Base-by-base conservation (phyloP, 2,888 invertebrate genomes). In the Ptychoptera albimana region DNA sequence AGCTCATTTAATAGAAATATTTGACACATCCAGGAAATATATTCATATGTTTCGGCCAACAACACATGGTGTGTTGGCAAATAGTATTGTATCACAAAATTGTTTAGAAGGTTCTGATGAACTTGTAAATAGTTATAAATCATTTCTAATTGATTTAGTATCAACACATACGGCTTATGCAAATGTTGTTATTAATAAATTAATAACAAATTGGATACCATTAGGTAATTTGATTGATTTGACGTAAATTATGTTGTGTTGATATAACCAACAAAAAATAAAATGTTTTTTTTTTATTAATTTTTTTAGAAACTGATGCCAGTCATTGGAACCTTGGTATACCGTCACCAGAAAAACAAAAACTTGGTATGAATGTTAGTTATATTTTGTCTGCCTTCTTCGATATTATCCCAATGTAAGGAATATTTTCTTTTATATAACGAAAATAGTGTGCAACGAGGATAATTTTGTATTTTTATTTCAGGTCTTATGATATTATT, bases 81-180 rank as follows among this genome's bases (percentile, higher is more conserved):
- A 23, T 7, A 7, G 23, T 5, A 3, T 23, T 7, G 7, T 23
- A 3, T 23, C 23, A 5, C 23, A 23, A 23, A 23, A 23, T 7
- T 3, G 23, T 5, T 23, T 23, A 23, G 23, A 23, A 23, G 23
- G 23, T 23, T 23, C 23, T 23, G 23, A 23, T 23, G 23, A 23
- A 23, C 23, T 73, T n/a, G 65, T 74, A 1, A 55, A 63, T 31
- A 70, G 70, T 31, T 83, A 75, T 57, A 72, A 75, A 55, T 69
- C 72, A 38, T 78, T 83, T 55, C 58, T 81, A 31, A 63, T 77
- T 32, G 78, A 80, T 60, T 64, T 83, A 41, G 66, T 82, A 44
- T 74, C 79, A 38, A 77, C 79, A 2, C 80, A 82, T 51, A 75
- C 73, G 50, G 71, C 73, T 56, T 77, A 81, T 58, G 69, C 75